Conservation (phyloP, 2,113 vertebrate genomes). For the Loxodonta africana region DNA sequence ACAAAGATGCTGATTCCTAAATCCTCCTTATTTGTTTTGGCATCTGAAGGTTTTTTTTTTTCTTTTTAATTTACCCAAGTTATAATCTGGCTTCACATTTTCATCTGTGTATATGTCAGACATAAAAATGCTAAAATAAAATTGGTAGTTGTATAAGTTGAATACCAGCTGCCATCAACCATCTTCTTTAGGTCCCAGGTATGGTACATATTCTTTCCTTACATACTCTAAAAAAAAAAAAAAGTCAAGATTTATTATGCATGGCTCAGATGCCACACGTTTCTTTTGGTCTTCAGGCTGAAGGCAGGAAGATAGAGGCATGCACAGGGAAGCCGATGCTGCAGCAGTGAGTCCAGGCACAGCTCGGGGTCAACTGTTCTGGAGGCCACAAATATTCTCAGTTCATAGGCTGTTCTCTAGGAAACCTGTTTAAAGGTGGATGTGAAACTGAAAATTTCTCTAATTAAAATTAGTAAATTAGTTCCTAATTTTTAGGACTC, state of each 20-base stretch:
- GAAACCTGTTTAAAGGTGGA: not conserved
- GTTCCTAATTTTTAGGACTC: not conserved
- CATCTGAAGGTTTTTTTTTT: not conserved
- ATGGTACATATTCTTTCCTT: not conserved
- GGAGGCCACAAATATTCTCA: not conserved
- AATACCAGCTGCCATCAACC: not conserved
- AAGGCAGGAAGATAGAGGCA: not conserved
- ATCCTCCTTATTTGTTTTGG: conserved; percentile 19
- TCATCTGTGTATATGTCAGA: not conserved
- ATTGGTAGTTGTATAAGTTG: not conserved
- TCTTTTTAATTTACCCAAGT: not conserved
- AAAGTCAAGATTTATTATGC: not conserved
- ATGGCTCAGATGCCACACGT: not conserved
- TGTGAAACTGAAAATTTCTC: not conserved
- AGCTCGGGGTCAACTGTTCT: not conserved
- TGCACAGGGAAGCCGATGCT: not conserved
- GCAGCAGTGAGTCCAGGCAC: too few species aligned
- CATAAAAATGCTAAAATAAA: not conserved
- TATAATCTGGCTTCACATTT: not conserved
- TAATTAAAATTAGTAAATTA: not conserved
- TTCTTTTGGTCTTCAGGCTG: not conserved
- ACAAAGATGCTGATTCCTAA: conserved; percentile 43
- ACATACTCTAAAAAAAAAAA: not conserved
- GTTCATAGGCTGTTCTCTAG: not conserved
- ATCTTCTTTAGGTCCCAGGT: not conserved